Percentiles rank a stretch among this genome's conserved stretches.
Evolutionary conservation across 2,888 invertebrate species (phyloP).

Genomic region (Diplazon laetatorius): DNA sequence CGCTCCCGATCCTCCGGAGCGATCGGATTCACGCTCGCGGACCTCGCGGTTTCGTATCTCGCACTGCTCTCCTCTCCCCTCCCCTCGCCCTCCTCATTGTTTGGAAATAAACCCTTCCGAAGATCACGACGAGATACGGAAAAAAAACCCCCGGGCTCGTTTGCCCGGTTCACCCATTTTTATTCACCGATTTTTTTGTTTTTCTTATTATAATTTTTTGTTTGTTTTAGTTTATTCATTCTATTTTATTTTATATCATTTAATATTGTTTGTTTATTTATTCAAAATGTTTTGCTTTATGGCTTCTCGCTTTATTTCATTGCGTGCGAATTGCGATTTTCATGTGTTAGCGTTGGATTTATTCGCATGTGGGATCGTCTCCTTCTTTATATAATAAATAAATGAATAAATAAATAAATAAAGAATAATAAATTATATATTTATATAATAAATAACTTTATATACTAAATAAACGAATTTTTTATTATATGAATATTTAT

Average conservation of each 20-base stretch:
- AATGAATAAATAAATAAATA: too few relatives aligned
- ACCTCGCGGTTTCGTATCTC: slow-evolving; percentile 67
- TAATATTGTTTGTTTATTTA: slow-evolving; percentile 22
- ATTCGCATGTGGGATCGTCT: too few relatives aligned
- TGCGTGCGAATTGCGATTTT: slow-evolving; percentile 2
- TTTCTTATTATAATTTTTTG: slow-evolving; percentile 39
- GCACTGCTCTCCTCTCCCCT: too few relatives aligned
- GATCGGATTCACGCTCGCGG: slow-evolving; percentile 70
- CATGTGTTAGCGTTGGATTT: too few relatives aligned
- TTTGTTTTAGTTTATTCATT: slow-evolving; percentile 32
- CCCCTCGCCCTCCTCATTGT: slow-evolving; percentile 78
- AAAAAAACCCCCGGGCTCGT: slow-evolving; percentile 63
- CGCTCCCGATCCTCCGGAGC: slow-evolving; percentile 63
- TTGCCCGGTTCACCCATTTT: slow-evolving; percentile 60
- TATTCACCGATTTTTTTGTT: too few relatives aligned
- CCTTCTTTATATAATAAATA: slow-evolving; percentile 37
- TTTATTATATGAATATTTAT: too few relatives aligned
- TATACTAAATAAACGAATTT: too few relatives aligned
- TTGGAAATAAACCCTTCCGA: slow-evolving; percentile 80
- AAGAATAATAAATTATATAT: too few relatives aligned
- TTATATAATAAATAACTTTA: too few relatives aligned
- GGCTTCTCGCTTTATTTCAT: slow-evolving; percentile 59
- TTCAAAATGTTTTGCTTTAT: slow-evolving; percentile 44
- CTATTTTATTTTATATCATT: slow-evolving; percentile 48
- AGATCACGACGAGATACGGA: slow-evolving; percentile 74